These are phyloP conservation scores for Microctonus brassicae DNA, from an alignment of 2,888 invertebrate species.

Conservation along the genomic window DNA sequence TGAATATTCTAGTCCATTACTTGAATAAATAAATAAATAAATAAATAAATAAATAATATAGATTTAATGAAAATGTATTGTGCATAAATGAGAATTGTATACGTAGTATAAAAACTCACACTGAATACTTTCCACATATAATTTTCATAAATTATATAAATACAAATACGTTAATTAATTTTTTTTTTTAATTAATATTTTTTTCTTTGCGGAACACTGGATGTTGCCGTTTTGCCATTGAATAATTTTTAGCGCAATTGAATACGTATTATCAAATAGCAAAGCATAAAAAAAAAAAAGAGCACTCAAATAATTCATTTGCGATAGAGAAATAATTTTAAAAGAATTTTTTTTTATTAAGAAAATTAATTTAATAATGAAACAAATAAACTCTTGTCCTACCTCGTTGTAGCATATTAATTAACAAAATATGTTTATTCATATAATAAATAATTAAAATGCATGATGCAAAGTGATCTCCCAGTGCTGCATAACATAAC, in stretches of 20 bases:
- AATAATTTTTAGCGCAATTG: not conserved
- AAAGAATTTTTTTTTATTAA: not conserved
- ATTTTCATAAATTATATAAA: not conserved
- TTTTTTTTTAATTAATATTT: not conserved
- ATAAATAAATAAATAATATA: constrained; percentile 3
- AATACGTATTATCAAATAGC: not conserved
- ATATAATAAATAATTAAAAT: constrained; percentile 32
- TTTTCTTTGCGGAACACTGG: constrained; percentile 5
- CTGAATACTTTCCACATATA: not conserved
- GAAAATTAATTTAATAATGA: not conserved
- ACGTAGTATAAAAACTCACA: not conserved
- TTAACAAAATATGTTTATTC: constrained; percentile 37
- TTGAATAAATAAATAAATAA: constrained; percentile 32
- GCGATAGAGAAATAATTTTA: not conserved
- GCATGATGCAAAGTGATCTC: constrained; percentile 19
- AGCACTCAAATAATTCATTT: not conserved
- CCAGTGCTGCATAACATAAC: constrained; percentile 16
- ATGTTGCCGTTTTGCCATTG: constrained; percentile 11
- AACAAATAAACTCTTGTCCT: constrained; percentile 36
- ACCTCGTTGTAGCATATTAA: constrained; percentile 44
- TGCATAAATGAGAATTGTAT: not conserved
- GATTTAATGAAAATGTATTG: not conserved
- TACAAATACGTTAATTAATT: not conserved
- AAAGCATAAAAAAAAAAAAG: not conserved
- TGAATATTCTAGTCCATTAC: constrained; percentile 49